Evolutionary conservation across 2,797 vertebrate species (phyloP), one percentile per base, ranked within the genome.

Genomic region (Ataeniobius toweri): DNA sequence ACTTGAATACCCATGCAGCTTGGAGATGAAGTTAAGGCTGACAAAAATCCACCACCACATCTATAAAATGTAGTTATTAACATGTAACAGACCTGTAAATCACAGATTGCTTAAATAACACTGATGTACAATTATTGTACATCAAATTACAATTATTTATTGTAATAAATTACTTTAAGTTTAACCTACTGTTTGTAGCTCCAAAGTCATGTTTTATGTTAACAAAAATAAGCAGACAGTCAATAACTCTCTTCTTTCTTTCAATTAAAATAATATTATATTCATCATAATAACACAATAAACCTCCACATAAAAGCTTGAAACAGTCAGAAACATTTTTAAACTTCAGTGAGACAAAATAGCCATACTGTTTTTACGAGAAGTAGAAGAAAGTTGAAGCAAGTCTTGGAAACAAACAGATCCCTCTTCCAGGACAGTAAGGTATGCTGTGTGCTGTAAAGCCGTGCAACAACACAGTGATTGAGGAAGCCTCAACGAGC

Each of bases 11-110:
- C 83, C 84, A 28, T 70, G 44, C 16, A 81, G 71, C 18, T 73
- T 59, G 77, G 73, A 63, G 80, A 87, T 67, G 73, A 84, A 7
- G 55, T 71, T 55, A 9, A 88, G 51, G 56, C 71, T 56, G 74
- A 81, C 72, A 39, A 81, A 48, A 78, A 83, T 81, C 83, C 77
- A 80, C 28, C 81, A 12, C 80, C 69, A 79, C 84, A 90, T 91
- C 90, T 89, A 81, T 18, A 84, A 88, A 88, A 77, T 18, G 73
- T 9, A 16, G 28, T 51, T 22, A 41, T 75, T 2, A 22, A 53
- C n/a, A n/a, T 18, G 0, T 26, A 36, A 3, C 7, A 65, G 18
- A 50, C 24, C 18, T 69, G 16, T 50, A 71, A 14, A 7, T 31
- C 1, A 70, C 53, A 73, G 58, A 63, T 22, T 46, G 13, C 14